phyloP scores from a whole-genome alignment of 2,113 vertebrate genomes.

The Onychostoma macrolepis region DNA sequence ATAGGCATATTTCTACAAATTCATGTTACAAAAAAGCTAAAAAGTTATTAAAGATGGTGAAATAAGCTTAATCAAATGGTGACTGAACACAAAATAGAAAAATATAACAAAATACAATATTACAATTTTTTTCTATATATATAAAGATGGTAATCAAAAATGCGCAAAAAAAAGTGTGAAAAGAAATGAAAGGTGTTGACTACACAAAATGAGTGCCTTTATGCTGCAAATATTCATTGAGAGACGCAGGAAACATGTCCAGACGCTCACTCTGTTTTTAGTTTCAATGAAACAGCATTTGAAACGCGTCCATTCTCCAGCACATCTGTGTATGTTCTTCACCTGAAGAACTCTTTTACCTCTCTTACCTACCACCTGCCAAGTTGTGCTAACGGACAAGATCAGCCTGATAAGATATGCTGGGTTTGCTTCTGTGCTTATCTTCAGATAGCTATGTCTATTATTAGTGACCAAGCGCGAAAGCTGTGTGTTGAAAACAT shows the following conservation, averaged over 20 bases:
- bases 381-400: slow-evolving; percentile 22
- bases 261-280: slow-evolving; percentile 36
- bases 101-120: too few relatives aligned
- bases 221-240: background rate
- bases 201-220: background rate
- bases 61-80: background rate
- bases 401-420: slow-evolving; percentile 31
- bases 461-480: too few relatives aligned
- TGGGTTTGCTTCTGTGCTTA: background rate
- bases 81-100: background rate
- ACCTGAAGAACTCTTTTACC: background rate
- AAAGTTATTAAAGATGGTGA: background rate
- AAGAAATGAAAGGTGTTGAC: background rate
- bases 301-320: slow-evolving; percentile 28
- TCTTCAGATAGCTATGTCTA: background rate
- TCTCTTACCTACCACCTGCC: slow-evolving; percentile 38
- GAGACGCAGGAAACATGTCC: slow-evolving; percentile 21
- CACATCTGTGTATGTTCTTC: slow-evolving; percentile 41
- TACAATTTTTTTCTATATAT: too few relatives aligned
- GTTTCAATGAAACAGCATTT: slow-evolving; percentile 45
- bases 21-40: background rate
- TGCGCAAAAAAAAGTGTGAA: background rate
- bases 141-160: too few relatives aligned
- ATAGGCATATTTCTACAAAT: background rate
- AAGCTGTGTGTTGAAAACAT: background rate